Conservation (phyloP, 2,113 vertebrate genomes). For the Acrocephalus arundinaceus region DNA sequence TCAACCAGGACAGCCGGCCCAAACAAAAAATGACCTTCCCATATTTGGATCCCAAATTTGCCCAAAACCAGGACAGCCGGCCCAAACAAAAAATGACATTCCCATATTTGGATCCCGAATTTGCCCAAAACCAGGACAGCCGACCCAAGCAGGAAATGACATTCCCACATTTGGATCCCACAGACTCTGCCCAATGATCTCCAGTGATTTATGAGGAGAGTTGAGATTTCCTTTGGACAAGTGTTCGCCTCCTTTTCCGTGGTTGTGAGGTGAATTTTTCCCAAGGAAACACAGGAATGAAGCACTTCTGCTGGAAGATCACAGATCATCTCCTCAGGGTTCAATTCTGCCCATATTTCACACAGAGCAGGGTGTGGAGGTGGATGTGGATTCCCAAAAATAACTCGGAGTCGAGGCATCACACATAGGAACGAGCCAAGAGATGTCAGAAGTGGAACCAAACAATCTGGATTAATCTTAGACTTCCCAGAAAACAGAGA, state of each 20-base stretch:
- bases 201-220: neutral
- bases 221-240: neutral
- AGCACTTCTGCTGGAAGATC: neutral
- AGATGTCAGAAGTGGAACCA: slow-evolving; percentile 6
- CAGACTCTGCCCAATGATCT: neutral
- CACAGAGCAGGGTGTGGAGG: neutral
- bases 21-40: no score
- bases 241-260: neutral
- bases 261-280: neutral
- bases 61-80: no score
- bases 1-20: no score
- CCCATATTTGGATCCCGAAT: no score
- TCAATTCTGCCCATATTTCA: slow-evolving; percentile 5
- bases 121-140: no score
- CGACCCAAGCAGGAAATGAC: neutral
- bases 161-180: neutral
- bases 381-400: slow-evolving; percentile 16
- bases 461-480: neutral
- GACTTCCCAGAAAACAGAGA: slow-evolving; percentile 22
- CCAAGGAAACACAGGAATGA: neutral
- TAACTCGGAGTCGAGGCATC: neutral
- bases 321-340: neutral
- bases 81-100: no score
- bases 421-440: slow-evolving; percentile 4
- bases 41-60: no score